Conservation (phyloP, 1,140 invertebrate genomes). For the Papilio helenus region DNA sequence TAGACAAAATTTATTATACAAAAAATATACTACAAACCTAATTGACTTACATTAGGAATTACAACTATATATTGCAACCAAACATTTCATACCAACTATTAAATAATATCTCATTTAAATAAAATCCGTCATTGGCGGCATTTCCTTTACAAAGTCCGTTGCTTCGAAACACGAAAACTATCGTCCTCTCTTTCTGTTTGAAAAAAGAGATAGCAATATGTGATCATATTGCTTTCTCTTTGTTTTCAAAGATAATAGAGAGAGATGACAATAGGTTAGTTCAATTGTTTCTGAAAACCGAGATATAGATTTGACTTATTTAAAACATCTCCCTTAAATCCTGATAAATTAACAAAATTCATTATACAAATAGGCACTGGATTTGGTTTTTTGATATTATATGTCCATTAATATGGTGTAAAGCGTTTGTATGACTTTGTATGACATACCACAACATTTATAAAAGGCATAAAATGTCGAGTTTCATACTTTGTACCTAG, state of each 20-base stretch:
- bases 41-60: constrained; percentile 40
- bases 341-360: neutral
- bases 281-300: too few species aligned
- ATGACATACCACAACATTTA: neutral
- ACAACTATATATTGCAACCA: constrained; percentile 35
- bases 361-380: constrained; percentile 15
- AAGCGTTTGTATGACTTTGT: neutral
- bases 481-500: neutral
- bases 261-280: too few species aligned
- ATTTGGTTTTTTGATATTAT: neutral
- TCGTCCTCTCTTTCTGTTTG: neutral
- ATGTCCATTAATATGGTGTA: neutral
- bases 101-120: constrained; percentile 34
- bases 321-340: neutral
- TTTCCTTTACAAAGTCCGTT: neutral
- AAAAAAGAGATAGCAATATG: too few species aligned
- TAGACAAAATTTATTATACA: constrained; percentile 41
- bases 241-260: too few species aligned
- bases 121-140: neutral
- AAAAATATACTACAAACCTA: constrained; percentile 39
- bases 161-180: neutral
- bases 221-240: too few species aligned
- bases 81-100: constrained; percentile 25
- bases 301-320: too few species aligned
- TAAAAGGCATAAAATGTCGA: neutral